Evolutionary conservation across 2,888 invertebrate genomes (phyloP).

Genomic region (Parthenolecanium corni): DNA sequence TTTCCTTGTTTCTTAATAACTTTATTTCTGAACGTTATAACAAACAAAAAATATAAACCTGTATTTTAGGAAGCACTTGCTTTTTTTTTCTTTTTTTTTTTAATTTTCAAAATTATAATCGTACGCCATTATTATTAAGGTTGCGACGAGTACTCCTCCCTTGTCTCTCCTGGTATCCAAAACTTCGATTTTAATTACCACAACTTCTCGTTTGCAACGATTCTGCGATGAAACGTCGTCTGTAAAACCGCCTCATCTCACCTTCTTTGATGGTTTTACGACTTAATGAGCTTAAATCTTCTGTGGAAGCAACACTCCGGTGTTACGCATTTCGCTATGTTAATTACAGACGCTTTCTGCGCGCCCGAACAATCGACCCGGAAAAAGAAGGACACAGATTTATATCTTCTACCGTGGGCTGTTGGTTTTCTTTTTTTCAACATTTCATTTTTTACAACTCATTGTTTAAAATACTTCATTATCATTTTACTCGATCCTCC

Average conservation of each 20-base stretch:
- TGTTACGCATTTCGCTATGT: slow-evolving; percentile 21
- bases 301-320: slow-evolving; percentile 6
- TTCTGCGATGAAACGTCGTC: slow-evolving; percentile 15
- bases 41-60: too few species aligned
- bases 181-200: slow-evolving; percentile 17
- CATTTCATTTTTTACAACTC: neutral
- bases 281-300: slow-evolving; percentile 20
- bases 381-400: slow-evolving; percentile 14
- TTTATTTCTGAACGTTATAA: too few species aligned
- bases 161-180: neutral
- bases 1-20: too few species aligned
- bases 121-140: neutral
- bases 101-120: neutral
- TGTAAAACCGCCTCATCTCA: slow-evolving; percentile 9
- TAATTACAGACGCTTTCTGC: slow-evolving; percentile 8
- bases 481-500: too few species aligned
- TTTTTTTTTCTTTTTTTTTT: too few species aligned
- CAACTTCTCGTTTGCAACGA: slow-evolving; percentile 29
- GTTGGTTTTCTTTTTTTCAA: neutral
- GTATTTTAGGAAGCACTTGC: neutral
- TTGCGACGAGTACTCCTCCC: neutral
- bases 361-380: slow-evolving; percentile 21
- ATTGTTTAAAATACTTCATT: neutral
- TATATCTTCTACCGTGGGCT: neutral
- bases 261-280: slow-evolving; percentile 13